These are phyloP conservation scores for Hyperoplus immaculatus DNA, from an alignment of 2,797 vertebrate genomes.

Conservation along the genomic window DNA sequence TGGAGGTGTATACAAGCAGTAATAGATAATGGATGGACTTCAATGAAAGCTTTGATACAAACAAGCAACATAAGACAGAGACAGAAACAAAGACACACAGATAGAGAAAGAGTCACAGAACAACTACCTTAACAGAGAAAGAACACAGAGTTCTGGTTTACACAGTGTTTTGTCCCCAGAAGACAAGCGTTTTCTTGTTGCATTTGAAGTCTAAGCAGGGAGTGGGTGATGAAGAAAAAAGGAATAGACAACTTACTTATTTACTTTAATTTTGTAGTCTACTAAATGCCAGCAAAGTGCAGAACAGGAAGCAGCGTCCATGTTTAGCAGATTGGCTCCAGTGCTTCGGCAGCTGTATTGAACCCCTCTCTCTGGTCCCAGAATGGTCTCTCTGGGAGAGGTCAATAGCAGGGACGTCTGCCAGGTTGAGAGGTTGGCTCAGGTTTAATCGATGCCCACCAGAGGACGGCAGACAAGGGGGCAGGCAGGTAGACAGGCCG, in stretches of 20 bases:
- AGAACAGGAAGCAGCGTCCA: slow-evolving; percentile 40
- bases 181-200: slow-evolving; percentile 37
- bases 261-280: neutral
- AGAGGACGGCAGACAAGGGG: slow-evolving; percentile 46
- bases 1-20: slow-evolving; percentile 69
- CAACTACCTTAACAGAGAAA: slow-evolving; percentile 35
- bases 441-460: slow-evolving; percentile 71
- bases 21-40: slow-evolving; percentile 66
- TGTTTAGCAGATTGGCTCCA: slow-evolving; percentile 56
- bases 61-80: slow-evolving; percentile 56
- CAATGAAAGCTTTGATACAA: slow-evolving; percentile 70
- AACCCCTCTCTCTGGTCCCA: slow-evolving; percentile 44
- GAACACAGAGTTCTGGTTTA: slow-evolving; percentile 51
- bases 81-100: slow-evolving; percentile 11
- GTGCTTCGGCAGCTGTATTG: slow-evolving; percentile 56
- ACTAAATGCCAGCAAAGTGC: slow-evolving; percentile 20
- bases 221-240: slow-evolving; percentile 51
- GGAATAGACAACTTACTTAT: slow-evolving; percentile 48
- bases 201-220: slow-evolving; percentile 54
- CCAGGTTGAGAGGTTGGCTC: slow-evolving; percentile 77
- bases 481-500: slow-evolving; percentile 50
- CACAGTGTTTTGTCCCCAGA: slow-evolving; percentile 32
- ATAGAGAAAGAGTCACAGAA: slow-evolving; percentile 26
- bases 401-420: slow-evolving; percentile 65
- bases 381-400: slow-evolving; percentile 64